phyloP scores from a whole-genome alignment of 2,888 invertebrate species.

The Pollenia amentaria region DNA sequence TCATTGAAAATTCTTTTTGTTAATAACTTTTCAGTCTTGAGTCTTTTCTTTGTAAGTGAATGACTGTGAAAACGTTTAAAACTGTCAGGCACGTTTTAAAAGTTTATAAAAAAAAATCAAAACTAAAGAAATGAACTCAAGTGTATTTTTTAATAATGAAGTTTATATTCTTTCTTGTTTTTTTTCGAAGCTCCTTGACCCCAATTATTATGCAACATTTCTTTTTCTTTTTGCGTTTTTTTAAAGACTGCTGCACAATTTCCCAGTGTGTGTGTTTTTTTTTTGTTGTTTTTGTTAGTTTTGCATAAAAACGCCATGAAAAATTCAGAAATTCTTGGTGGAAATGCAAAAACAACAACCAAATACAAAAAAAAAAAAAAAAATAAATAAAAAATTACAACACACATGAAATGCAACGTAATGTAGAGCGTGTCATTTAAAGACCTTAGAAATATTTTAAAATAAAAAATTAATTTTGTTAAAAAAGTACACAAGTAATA shows the following conservation, averaged over 20 bases:
- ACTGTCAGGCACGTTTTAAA: slow-evolving; percentile 46
- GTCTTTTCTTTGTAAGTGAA: slow-evolving; percentile 21
- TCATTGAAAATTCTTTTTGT: slow-evolving; percentile 56
- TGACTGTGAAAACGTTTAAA: neutral
- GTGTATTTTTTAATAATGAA: slow-evolving; percentile 51
- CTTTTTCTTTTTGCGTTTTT: neutral
- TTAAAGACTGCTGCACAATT: slow-evolving; percentile 54
- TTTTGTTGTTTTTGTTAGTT: slow-evolving; percentile 7
- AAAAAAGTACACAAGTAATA: too few species aligned
- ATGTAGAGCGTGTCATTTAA: slow-evolving; percentile 32
- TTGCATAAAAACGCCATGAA: slow-evolving; percentile 41
- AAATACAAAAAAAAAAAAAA: neutral
- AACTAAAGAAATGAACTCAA: slow-evolving; percentile 6
- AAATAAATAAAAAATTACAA: too few species aligned
- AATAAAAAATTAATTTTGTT: too few species aligned
- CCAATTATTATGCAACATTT: slow-evolving; percentile 71
- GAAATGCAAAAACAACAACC: neutral
- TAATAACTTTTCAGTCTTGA: neutral
- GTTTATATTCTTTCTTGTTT: slow-evolving; percentile 11
- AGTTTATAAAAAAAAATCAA: slow-evolving; percentile 24
- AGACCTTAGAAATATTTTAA: slow-evolving; percentile 23
- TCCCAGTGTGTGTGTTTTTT: slow-evolving; percentile 4
- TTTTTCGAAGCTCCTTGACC: slow-evolving; percentile 69
- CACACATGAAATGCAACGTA: slow-evolving; percentile 1
- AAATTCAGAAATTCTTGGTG: slow-evolving; percentile 35